Conservation (phyloP, 2,888 invertebrate species). For the Andricus curvator region DNA sequence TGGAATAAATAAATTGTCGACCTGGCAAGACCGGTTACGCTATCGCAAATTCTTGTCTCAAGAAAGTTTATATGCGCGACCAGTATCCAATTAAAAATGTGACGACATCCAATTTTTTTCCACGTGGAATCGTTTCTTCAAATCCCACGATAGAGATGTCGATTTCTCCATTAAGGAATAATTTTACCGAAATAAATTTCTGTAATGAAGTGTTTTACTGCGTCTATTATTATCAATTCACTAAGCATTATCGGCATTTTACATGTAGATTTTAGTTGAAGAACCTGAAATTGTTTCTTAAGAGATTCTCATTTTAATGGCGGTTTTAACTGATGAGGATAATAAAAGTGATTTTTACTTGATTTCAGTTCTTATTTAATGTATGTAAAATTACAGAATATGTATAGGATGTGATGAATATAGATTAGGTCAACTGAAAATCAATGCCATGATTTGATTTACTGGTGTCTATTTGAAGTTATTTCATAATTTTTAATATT, state of each 20-base stretch:
- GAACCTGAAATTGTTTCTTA: neutral
- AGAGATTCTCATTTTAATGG: neutral
- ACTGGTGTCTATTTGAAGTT: no score
- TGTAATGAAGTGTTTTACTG: constrained; percentile 14
- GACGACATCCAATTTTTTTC: constrained; percentile 46
- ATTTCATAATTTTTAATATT: no score
- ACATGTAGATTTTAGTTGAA: neutral
- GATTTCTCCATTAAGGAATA: constrained; percentile 29
- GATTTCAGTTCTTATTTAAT: no score
- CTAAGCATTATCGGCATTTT: neutral
- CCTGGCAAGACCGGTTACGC: constrained; percentile 54
- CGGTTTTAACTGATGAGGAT: neutral
- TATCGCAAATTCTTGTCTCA: constrained; percentile 52
- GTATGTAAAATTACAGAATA: no score
- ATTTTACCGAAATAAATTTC: neutral
- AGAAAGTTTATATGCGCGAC: constrained; percentile 55
- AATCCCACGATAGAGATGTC: constrained; percentile 41
- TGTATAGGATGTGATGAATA: no score
- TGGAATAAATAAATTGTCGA: constrained; percentile 46
- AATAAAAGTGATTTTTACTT: neutral
- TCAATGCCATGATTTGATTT: no score
- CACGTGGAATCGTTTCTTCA: constrained; percentile 21
- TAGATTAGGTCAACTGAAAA: no score
- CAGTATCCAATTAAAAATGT: constrained; percentile 60
- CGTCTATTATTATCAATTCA: neutral